These are phyloP conservation scores for Drosophila ercepeae DNA, from an alignment of 1,140 invertebrate genomes.

Conservation along the genomic window DNA sequence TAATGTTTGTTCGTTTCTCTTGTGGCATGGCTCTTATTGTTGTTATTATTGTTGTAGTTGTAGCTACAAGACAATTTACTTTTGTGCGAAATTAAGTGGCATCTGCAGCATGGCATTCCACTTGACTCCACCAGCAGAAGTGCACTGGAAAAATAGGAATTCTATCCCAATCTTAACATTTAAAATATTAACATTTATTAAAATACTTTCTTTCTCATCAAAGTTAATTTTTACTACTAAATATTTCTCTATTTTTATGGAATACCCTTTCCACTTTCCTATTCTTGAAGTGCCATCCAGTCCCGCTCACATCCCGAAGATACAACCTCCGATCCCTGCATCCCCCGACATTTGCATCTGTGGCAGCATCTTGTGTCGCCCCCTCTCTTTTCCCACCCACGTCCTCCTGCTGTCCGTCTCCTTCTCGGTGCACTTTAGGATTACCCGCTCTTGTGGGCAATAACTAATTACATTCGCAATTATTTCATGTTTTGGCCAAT, in stretches of 20 bases:
- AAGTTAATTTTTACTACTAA: too few relatives aligned
- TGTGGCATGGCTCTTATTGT: slow-evolving; percentile 65
- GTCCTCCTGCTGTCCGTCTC: slow-evolving; percentile 13
- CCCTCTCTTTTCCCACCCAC: neutral
- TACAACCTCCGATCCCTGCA: slow-evolving; percentile 20
- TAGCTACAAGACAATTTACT: slow-evolving; percentile 83
- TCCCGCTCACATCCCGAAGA: slow-evolving; percentile 21
- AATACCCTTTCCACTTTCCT: neutral
- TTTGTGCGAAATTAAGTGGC: slow-evolving; percentile 83
- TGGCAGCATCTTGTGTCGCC: slow-evolving; percentile 24
- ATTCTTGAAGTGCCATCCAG: slow-evolving; percentile 11
- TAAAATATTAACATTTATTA: too few relatives aligned
- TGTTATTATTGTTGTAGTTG: slow-evolving; percentile 56
- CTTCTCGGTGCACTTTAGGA: slow-evolving; percentile 23
- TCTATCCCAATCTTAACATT: too few relatives aligned
- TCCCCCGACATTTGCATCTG: slow-evolving; percentile 36
- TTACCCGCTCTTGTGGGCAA: slow-evolving; percentile 78
- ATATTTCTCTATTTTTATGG: too few relatives aligned
- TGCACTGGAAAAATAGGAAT: slow-evolving; percentile 8
- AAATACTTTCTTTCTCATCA: too few relatives aligned
- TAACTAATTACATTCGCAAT: slow-evolving; percentile 84
- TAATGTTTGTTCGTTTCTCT: slow-evolving; percentile 77
- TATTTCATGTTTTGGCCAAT: slow-evolving; percentile 84
- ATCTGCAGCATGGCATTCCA: slow-evolving; percentile 82
- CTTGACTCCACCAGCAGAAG: slow-evolving; percentile 69